Percentiles rank a stretch among this genome's conserved stretches.
phyloP scores from a whole-genome alignment of 2,888 invertebrate genomes.

The Rhopalosiphum nymphaeae region DNA sequence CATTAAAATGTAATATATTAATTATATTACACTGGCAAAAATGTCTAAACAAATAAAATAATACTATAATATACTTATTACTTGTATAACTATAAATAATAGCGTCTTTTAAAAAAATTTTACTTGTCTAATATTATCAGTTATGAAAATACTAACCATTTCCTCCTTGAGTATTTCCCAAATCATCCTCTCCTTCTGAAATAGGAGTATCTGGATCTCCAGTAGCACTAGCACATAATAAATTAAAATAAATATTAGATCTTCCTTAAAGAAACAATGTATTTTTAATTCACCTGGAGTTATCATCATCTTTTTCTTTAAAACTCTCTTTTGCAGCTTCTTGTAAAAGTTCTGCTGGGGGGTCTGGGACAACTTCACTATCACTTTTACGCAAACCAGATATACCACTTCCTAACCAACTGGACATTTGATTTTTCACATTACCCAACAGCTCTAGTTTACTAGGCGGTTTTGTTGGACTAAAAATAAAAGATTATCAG shows the following conservation, averaged over 20 bases:
- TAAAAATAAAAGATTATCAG: slow-evolving; percentile 69
- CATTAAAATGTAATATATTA: not conserved
- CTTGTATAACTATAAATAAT: not conserved
- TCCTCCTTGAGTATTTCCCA: slow-evolving; percentile 65
- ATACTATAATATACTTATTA: not conserved
- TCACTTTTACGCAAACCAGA: slow-evolving; percentile 73
- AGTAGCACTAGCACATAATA: slow-evolving; percentile 79
- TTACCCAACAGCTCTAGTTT: slow-evolving; percentile 87
- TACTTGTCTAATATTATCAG: not conserved
- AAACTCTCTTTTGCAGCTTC: slow-evolving; percentile 72
- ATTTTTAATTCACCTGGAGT: slow-evolving; percentile 78
- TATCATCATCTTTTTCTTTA: slow-evolving; percentile 82
- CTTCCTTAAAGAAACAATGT: not conserved
- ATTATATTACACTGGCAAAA: not conserved
- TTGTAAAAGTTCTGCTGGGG: slow-evolving; percentile 70
- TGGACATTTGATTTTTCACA: slow-evolving; percentile 88
- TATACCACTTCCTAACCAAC: slow-evolving; percentile 83
- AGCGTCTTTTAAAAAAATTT: not conserved
- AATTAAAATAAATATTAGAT: not conserved
- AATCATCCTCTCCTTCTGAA: slow-evolving; percentile 67
- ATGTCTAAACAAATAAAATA: not conserved
- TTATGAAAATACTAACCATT: slow-evolving; percentile 68
- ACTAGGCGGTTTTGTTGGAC: slow-evolving; percentile 79
- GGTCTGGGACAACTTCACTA: slow-evolving; percentile 70
- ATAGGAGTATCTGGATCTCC: slow-evolving; percentile 88